phyloP scores from a whole-genome alignment of 2,113 vertebrate genomes.

The Neolamprologus fasciatus region DNA sequence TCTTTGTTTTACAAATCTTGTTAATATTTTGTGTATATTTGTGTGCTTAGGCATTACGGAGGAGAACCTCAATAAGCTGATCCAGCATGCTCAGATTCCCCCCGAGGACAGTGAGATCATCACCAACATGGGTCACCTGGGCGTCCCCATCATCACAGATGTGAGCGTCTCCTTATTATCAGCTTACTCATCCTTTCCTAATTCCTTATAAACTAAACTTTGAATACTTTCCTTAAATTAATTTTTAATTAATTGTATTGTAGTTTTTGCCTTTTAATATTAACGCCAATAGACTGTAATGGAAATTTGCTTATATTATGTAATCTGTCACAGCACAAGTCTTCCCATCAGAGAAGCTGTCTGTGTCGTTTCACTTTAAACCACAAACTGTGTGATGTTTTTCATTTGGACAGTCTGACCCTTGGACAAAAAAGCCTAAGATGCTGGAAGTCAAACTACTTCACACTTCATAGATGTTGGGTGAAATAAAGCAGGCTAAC shows the following conservation, averaged over 20 bases:
- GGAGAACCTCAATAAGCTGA: slow-evolving; percentile 97
- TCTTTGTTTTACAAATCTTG: neutral
- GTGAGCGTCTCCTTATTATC: slow-evolving; percentile 62
- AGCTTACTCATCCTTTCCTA: neutral
- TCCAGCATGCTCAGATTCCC: slow-evolving; percentile 97
- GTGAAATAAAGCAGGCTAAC: neutral
- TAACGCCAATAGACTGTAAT: neutral
- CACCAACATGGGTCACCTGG: slow-evolving; percentile 96
- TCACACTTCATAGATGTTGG: neutral
- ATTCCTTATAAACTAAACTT: neutral
- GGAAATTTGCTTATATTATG: neutral
- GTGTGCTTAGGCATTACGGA: slow-evolving; percentile 85
- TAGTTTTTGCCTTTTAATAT: neutral
- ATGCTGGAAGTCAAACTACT: neutral
- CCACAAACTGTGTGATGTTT: neutral
- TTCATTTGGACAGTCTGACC: neutral
- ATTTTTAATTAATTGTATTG: neutral
- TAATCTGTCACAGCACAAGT: neutral
- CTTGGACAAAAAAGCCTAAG: neutral
- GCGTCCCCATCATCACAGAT: slow-evolving; percentile 92
- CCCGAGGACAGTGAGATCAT: slow-evolving; percentile 99
- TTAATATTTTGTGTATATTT: neutral
- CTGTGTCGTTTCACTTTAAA: neutral
- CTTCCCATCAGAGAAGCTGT: neutral
- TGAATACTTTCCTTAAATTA: neutral